These are phyloP conservation scores for Tautogolabrus adspersus DNA, from an alignment of 2,113 vertebrate species.

Conservation along the genomic window DNA sequence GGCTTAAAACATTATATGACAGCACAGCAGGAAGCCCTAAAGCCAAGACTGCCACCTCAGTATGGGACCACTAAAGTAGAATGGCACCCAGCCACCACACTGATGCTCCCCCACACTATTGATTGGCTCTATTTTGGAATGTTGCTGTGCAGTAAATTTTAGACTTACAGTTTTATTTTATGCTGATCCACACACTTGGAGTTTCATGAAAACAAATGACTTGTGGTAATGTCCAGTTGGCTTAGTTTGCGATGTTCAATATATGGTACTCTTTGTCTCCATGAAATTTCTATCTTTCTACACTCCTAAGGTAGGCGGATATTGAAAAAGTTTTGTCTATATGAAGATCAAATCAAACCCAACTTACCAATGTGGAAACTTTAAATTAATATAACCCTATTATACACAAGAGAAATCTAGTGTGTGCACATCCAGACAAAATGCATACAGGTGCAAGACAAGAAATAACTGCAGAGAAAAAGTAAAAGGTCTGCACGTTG, in stretches of 20 bases:
- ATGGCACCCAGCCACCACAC: conserved; percentile 57
- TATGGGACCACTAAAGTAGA: conserved; percentile 53
- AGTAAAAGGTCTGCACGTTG: too few relatives aligned
- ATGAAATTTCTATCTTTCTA: neutral
- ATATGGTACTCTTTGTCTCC: too few relatives aligned
- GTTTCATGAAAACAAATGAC: neutral
- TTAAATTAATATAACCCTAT: too few relatives aligned
- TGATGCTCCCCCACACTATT: conserved; percentile 39
- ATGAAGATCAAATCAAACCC: neutral
- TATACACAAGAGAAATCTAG: too few relatives aligned
- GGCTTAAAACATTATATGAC: conserved; percentile 15
- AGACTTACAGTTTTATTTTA: conserved; percentile 22
- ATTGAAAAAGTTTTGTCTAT: too few relatives aligned
- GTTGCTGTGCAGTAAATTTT: conserved; percentile 23
- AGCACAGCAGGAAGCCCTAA: conserved; percentile 19
- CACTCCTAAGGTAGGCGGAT: neutral
- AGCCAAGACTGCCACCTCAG: conserved; percentile 49
- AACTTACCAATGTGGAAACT: too few relatives aligned
- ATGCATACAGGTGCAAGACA: too few relatives aligned
- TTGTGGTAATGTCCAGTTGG: conserved; percentile 6
- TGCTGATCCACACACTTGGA: conserved; percentile 15
- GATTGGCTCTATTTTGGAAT: conserved; percentile 59
- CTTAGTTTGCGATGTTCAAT: neutral
- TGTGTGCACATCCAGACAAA: too few relatives aligned
- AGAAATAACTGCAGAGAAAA: too few relatives aligned